phyloP scores from a whole-genome alignment of 2,888 invertebrate species.

The Agrilus biguttatus region DNA sequence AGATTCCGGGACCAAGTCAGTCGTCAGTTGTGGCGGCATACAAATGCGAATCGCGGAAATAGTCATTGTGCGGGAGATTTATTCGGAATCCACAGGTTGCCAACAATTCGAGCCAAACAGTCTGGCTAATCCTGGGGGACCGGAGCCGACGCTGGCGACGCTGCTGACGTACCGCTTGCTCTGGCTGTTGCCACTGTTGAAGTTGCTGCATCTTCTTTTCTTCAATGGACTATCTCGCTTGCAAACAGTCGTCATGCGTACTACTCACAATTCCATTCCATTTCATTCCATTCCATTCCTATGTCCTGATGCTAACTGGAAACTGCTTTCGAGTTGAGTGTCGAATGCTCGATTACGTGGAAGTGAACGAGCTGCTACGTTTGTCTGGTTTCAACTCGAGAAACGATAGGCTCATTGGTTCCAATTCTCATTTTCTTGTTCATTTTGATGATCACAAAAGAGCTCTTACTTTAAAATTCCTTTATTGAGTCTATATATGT shows the following conservation, averaged over 20 bases:
- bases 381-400: constrained; percentile 12
- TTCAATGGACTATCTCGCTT: constrained; percentile 26
- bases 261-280: constrained; percentile 16
- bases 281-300: constrained; percentile 18
- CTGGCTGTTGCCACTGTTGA: constrained; percentile 19
- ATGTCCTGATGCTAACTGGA: constrained; percentile 20
- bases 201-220: constrained; percentile 24
- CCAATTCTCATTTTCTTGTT: no score
- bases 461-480: no score
- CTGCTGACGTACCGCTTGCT: constrained; percentile 16
- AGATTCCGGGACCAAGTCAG: constrained; percentile 1
- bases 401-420: no score
- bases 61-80: constrained; percentile 23
- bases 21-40: constrained; percentile 8
- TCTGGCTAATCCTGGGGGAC: constrained; percentile 26
- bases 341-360: no score
- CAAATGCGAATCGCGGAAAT: constrained; percentile 18
- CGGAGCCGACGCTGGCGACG: constrained; percentile 4
- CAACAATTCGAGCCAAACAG: constrained; percentile 22
- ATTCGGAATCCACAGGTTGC: constrained; percentile 34
- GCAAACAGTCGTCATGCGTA: constrained; percentile 24
- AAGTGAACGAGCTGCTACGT: constrained; percentile 5
- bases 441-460: no score
- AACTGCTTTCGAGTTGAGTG: not conserved
- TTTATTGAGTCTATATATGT: no score